These are phyloP conservation scores for Heterocephalus glaber DNA, from an alignment of 2,113 vertebrate species.

Conservation along the genomic window DNA sequence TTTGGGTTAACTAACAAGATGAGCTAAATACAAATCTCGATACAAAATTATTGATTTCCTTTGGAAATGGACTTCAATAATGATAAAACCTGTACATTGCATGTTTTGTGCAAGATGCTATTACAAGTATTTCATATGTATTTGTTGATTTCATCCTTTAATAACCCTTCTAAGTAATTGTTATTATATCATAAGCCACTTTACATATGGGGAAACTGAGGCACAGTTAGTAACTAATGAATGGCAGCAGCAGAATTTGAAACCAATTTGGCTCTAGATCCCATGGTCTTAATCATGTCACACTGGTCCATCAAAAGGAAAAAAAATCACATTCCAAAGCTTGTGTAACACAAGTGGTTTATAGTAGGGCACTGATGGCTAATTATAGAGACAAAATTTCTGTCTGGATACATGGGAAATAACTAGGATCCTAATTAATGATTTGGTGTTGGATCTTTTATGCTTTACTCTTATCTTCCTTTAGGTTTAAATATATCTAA, in stretches of 20 bases:
- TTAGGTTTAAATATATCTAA: not conserved
- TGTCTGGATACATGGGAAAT: not conserved
- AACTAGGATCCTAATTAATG: not conserved
- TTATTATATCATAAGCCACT: not conserved
- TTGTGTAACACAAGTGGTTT: not conserved
- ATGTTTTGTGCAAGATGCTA: not conserved
- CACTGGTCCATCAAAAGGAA: not conserved
- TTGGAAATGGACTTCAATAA: not conserved
- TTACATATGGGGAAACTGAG: not conserved
- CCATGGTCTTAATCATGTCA: not conserved
- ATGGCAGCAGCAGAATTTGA: not conserved
- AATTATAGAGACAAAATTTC: not conserved
- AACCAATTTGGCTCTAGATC: not conserved
- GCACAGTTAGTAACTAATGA: not conserved
- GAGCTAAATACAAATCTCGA: conserved; percentile 20
- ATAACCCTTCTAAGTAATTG: not conserved
- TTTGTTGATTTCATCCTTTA: not conserved
- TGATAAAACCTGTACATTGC: not conserved
- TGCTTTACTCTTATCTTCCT: not conserved
- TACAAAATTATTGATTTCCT: not conserved
- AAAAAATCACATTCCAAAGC: not conserved
- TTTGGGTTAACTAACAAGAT: conserved; percentile 7
- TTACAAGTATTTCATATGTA: not conserved
- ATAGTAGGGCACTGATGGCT: not conserved
- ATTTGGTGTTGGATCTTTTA: not conserved